A percentile compares a stretch with the other conserved stretches of the same genome.
phyloP scores from a whole-genome alignment of 2,888 invertebrate species.

The Amorpha juglandis region DNA sequence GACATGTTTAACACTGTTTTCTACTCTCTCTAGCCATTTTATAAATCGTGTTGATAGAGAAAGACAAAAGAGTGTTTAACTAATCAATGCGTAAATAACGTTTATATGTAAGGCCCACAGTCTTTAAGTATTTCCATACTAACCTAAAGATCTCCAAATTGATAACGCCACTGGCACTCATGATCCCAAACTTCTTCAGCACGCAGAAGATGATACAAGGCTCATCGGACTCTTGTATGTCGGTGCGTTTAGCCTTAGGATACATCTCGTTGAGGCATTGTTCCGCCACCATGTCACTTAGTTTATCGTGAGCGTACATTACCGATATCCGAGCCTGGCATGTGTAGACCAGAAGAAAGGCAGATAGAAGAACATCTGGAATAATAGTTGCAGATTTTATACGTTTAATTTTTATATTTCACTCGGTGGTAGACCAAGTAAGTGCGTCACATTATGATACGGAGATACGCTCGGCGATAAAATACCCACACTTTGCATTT shows the following conservation, averaged over 20 bases:
- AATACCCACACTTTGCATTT: too few species aligned
- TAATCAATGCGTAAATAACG: too few species aligned
- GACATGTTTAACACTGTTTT: too few species aligned
- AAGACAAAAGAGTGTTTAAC: too few species aligned
- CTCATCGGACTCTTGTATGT: slow-evolving; percentile 72
- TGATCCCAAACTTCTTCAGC: slow-evolving; percentile 73
- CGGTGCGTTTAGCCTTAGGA: slow-evolving; percentile 59
- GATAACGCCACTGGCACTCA: slow-evolving; percentile 63
- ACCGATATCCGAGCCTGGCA: slow-evolving; percentile 65
- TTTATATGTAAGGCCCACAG: too few species aligned
- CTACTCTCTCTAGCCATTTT: too few species aligned
- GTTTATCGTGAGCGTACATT: slow-evolving; percentile 75
- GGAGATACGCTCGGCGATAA: too few species aligned
- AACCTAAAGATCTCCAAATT: slow-evolving; percentile 74
- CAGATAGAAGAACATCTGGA: slow-evolving; percentile 18
- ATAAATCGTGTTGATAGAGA: too few species aligned
- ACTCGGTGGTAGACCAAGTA: too few species aligned
- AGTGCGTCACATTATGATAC: too few species aligned
- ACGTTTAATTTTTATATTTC: neutral
- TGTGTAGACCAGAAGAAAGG: slow-evolving; percentile 26
- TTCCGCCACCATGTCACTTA: slow-evolving; percentile 64
- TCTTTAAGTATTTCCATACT: neutral
- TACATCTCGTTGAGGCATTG: slow-evolving; percentile 75
- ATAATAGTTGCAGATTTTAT: neutral
- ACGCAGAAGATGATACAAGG: slow-evolving; percentile 77